Evolutionary conservation across 2,113 vertebrate species (phyloP).

Genomic region (Misgurnus anguillicaudatus): DNA sequence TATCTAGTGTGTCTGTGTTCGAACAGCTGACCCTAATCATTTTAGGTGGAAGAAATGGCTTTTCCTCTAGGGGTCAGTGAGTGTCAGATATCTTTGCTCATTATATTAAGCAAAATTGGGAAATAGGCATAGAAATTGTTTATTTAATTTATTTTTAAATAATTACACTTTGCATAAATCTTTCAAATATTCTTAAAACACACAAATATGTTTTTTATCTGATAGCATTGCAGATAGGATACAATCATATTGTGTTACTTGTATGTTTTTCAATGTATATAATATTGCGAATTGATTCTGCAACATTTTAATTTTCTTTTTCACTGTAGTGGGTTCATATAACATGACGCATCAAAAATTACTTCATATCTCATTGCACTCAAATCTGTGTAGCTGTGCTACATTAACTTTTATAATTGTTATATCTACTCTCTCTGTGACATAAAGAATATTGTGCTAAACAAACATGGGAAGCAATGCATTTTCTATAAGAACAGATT

Average conservation of each 20-base stretch:
- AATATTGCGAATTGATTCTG: neutral
- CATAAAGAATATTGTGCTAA: neutral
- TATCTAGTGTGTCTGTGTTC: neutral
- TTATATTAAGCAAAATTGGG: neutral
- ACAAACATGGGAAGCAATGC: neutral
- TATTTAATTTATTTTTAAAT: neutral
- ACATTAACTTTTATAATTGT: slow-evolving; percentile 20
- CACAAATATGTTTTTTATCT: no score
- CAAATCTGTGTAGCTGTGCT: slow-evolving; percentile 22
- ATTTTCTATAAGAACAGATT: no score
- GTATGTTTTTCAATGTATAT: neutral
- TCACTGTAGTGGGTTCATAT: neutral
- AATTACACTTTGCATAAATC: neutral
- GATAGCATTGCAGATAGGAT: neutral
- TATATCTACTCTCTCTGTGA: neutral
- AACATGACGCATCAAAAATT: slow-evolving; percentile 3
- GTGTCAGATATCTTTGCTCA: slow-evolving; percentile 1
- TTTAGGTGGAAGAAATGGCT: neutral
- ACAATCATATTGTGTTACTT: neutral
- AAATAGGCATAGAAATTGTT: neutral
- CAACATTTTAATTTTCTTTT: slow-evolving; percentile 16
- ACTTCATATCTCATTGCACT: slow-evolving; percentile 27
- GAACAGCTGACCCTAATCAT: slow-evolving; percentile 8
- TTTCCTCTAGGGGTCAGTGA: slow-evolving; percentile 6
- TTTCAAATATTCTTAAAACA: no score